Conservation (phyloP, 2,113 vertebrate species). For the Pithys albifrons region DNA sequence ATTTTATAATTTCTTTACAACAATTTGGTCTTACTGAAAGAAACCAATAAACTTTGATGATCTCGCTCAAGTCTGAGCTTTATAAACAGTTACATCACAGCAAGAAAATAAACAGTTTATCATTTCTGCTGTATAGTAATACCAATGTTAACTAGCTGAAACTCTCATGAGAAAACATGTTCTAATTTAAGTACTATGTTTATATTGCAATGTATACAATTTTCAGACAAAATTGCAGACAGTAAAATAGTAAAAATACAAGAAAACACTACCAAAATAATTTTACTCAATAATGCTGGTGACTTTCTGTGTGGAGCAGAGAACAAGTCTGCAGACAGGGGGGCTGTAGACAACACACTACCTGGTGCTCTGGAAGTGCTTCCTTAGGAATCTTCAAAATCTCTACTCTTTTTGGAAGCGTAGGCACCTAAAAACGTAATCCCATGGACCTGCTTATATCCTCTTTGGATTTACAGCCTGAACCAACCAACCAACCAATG, state of each 20-base stretch:
- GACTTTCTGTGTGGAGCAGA: neutral
- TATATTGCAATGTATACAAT: neutral
- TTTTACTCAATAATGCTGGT: neutral
- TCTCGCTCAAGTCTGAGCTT: neutral
- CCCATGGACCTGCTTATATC: neutral
- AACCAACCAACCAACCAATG: neutral
- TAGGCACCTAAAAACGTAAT: neutral
- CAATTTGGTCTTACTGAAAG: neutral
- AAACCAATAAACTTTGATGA: neutral
- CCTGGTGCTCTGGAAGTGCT: neutral
- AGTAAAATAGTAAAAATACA: neutral
- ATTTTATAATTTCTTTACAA: neutral
- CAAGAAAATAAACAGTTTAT: conserved; percentile 12
- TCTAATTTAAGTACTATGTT: neutral
- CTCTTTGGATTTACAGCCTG: neutral
- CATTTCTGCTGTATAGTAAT: neutral
- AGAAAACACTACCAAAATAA: neutral
- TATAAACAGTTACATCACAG: neutral
- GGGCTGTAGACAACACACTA: neutral
- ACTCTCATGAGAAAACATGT: neutral
- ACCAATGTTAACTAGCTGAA: neutral
- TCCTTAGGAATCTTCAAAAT: neutral
- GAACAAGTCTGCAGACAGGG: neutral
- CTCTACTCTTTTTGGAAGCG: neutral
- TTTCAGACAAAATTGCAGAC: neutral